Evolutionary conservation across 2,797 vertebrate genomes (phyloP), one percentile per base, ranked within the genome.

Genomic region (Emydoidea blandingii): DNA sequence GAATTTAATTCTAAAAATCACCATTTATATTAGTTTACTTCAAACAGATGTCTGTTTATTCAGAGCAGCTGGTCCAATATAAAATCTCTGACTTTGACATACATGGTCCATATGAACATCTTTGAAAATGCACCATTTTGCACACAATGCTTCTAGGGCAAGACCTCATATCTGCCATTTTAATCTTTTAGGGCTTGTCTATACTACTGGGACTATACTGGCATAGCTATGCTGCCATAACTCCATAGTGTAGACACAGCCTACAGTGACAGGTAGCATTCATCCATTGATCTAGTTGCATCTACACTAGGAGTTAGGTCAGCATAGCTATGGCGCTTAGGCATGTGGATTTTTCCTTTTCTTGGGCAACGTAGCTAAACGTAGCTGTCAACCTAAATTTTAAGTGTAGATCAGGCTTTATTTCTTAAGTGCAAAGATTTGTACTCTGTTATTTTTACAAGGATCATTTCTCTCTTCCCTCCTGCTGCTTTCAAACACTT

Each of bases 361-460:
- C 65, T 41, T 72, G 37, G 37, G 68, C 68, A 41, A 72, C 1
- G 3, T 72, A 72, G 68, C 9, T 72, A 72, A n/a, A n/a, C n/a
- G n/a, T n/a, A n/a, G n/a, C n/a, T 41, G 68, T 72, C 68, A 72
- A 25, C n/a, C 68, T 72, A 41, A 68, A 68, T 23, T 62, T 72
- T 72, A 72, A 72, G n/a, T 41, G 19, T 41, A 72, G 19, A 25
- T 72, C 68, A 41, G 68, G 68, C 68, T 37, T 96, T 97, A 94
- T 90, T 96, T 97, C 94, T 86, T 96, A 96, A 97, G 96, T 94
- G 93, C 86, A 92, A 88, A 90, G 91, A 94, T 97, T 95, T 96
- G 85, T 96, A 90, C 89, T 95, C 89, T 86, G 92, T 95, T 90
- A 95, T 96, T 92, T 91, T 96, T 96, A 59, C 59, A 89, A 90